A percentile compares a stretch with the other conserved stretches of the same genome.
Conservation (phyloP, 2,888 invertebrate genomes). For the Chalcis sispes region DNA sequence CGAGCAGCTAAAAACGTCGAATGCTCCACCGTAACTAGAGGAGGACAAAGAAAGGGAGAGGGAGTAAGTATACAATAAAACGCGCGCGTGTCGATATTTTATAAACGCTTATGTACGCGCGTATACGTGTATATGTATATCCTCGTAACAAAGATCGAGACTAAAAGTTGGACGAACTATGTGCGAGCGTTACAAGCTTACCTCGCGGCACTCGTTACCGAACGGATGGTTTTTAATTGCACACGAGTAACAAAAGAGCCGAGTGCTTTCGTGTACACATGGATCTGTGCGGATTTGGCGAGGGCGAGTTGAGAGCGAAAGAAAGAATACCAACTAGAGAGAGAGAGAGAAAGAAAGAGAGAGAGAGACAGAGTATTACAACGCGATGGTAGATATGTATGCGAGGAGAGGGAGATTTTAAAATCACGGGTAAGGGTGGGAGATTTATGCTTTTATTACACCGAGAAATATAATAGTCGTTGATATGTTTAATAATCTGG, state of each 20-base stretch:
- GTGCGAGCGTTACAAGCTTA: neutral
- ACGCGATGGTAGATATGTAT: too few relatives aligned
- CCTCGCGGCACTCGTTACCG: slow-evolving; percentile 59
- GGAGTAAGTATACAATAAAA: neutral
- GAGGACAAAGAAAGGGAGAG: too few relatives aligned
- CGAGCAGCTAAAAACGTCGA: too few relatives aligned
- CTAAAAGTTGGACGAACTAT: neutral
- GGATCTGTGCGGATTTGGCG: neutral
- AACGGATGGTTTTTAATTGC: slow-evolving; percentile 63
- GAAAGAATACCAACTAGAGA: slow-evolving; percentile 16
- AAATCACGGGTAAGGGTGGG: too few relatives aligned
- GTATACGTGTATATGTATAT: too few relatives aligned
- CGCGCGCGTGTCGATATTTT: slow-evolving; percentile 5
- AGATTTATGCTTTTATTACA: too few relatives aligned
- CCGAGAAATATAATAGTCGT: too few relatives aligned
- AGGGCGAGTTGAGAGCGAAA: neutral
- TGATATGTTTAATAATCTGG: too few relatives aligned
- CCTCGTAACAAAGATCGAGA: too few relatives aligned
- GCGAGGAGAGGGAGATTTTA: too few relatives aligned
- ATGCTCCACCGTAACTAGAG: too few relatives aligned
- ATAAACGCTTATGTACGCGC: slow-evolving; percentile 35
- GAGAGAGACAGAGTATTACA: neutral
- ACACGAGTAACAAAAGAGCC: slow-evolving; percentile 14
- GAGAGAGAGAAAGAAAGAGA: slow-evolving; percentile 17
- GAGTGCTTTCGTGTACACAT: slow-evolving; percentile 24